phyloP scores from a whole-genome alignment of 2,113 vertebrate genomes.

The Pterocles burchelli region DNA sequence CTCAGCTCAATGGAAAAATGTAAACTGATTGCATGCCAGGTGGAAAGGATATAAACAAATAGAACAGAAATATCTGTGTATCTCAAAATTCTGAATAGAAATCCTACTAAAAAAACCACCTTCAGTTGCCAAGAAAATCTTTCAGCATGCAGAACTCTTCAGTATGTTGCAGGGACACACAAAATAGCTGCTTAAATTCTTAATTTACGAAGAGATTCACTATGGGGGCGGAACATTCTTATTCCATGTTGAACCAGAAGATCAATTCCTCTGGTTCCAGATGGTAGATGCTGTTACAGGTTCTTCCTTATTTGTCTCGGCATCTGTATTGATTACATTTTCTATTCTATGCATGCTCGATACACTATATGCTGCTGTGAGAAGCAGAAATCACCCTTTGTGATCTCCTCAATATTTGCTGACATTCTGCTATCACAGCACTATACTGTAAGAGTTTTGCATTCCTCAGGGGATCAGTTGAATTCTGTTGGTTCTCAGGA shows the following conservation, averaged over 20 bases:
- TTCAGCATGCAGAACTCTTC: background rate
- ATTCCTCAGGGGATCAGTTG: background rate
- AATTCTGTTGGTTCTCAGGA: background rate
- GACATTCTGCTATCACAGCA: background rate
- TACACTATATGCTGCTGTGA: background rate
- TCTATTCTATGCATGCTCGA: background rate
- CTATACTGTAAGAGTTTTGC: background rate
- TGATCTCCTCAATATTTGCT: background rate
- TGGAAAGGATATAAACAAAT: background rate
- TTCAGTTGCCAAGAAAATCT: background rate
- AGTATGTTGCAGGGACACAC: background rate
- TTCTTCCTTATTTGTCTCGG: background rate
- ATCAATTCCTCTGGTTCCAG: background rate
- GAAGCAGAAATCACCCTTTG: background rate
- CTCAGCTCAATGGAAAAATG: background rate
- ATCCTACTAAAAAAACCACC: background rate
- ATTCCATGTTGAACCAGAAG: background rate
- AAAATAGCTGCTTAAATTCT: background rate
- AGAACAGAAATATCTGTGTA: background rate
- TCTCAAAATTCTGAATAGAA: background rate
- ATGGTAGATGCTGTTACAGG: background rate
- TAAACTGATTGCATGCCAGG: background rate
- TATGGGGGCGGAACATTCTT: background rate
- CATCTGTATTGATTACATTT: conserved; percentile 5
- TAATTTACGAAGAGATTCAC: background rate